Evolutionary conservation across 2,797 vertebrate species (phyloP), one percentile per base, ranked within the genome.

Genomic region (Nyctalus aviator): DNA sequence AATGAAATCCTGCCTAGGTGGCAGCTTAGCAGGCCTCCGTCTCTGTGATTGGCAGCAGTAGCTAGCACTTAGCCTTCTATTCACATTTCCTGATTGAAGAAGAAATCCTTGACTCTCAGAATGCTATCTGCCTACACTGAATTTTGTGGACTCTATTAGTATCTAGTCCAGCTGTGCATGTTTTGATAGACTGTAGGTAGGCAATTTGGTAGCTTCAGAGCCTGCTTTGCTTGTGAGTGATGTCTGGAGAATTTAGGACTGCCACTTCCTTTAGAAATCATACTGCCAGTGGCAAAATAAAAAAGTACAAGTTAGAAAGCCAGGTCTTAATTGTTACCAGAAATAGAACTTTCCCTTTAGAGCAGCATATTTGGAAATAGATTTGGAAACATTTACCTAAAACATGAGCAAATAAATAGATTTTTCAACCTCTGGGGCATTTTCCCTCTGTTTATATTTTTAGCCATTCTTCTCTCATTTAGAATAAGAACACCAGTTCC

Each of bases 321-420:
- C 1, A 71, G 41, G 71, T 94, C 46, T 95, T 97, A 97, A 96
- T 96, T 96, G 69, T 96, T 90, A 75, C 77, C 83, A 88, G 94
- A 96, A 94, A 96, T 93, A 96, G 41, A 93, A 35, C 12, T 88
- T 88, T 97, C 91, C 84, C 64, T 91, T 94, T 91, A 88, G 64
- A 96, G 73, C 18, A 96, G 69, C 30, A 83, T 89, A 91, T 93
- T 93, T 87, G 10, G 64, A 90, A 95, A 91, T n/a, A 93, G 32
- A 85, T 94, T 96, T 96, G 89, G 64, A 96, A 95, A 75, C 32
- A 82, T 93, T 96, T 93, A 88, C 82, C 66, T 95, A 79, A 96
- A 94, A 88, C 59, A 84, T 50, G 50, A 91, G 64, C 25, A 94
- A 96, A 95, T 91, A 88, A 94, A 96, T 95, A 93, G 81, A 90